Evolutionary conservation across 1,140 invertebrate genomes (phyloP), one percentile per base, ranked within the genome.

Genomic region (Cydia amplana): DNA sequence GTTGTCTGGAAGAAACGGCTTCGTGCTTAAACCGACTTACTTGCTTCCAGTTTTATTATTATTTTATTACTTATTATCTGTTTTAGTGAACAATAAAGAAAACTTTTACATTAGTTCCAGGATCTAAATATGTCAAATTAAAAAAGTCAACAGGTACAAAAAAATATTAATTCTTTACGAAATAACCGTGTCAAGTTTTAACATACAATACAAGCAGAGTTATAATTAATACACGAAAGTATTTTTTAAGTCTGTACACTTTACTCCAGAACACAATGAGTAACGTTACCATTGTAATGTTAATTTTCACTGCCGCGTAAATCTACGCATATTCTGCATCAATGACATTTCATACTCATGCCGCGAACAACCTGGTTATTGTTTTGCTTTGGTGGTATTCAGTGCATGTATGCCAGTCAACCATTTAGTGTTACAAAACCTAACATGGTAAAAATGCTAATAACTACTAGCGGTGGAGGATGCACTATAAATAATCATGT

Each of bases 381-480:
- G 78, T 78, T 82, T 75, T 78, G 70, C 70, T 32, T 64, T 55
- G 51, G 72, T 70, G 75, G 75, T 79, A 79, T 82, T 82, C 75
- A 79, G 81, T 77, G 81, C 79, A 77, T 80, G 81, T 74, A 78
- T 51, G 64, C 77, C 77, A 80, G 76, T 80, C 79, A 78, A 73
- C 75, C 78, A 74, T 72, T 18, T 60, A 43, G 20, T 23, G 75
- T 79, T 79, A 75, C 78, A 60, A 76, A 78, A 78, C 73, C 64
- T 67, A 67, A 49, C 40, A n/a, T 67, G 64, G 64, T 67, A 67
- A 67, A 63, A 67, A 67, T 67, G 64, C 16, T 67, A 67, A 67
- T 67, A 67, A 36, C 23, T n/a, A 28, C 28, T 4, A 36, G 16
- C 64, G 64, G 64, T 18, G 23, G 64, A 67, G 64, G 64, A 36